Evolutionary conservation across 2,113 vertebrate genomes (phyloP).

Genomic region (Ceyx cyanopectus): DNA sequence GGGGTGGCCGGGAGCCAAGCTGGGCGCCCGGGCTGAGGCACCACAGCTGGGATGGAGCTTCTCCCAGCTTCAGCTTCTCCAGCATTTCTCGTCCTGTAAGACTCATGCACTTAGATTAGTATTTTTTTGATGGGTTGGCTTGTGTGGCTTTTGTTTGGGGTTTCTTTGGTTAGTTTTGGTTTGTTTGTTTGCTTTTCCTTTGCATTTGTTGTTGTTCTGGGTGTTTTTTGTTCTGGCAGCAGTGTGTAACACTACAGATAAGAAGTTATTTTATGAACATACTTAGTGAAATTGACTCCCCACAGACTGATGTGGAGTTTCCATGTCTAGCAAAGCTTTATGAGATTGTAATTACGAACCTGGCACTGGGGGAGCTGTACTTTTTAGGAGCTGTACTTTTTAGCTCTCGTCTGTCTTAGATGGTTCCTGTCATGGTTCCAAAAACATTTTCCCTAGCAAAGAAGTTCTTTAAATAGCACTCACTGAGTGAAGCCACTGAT

Average conservation of each 20-base stretch:
- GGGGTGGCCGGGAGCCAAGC: neutral
- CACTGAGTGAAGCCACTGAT: neutral
- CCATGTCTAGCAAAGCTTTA: neutral
- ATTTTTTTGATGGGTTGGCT: neutral
- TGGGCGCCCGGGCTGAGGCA: neutral
- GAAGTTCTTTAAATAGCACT: slow-evolving; percentile 28
- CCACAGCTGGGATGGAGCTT: neutral
- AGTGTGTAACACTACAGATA: neutral
- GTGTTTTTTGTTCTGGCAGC: neutral
- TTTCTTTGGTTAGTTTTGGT: too few relatives aligned
- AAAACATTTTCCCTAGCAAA: neutral
- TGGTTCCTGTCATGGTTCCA: neutral
- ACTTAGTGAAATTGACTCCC: neutral
- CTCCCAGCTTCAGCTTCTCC: neutral
- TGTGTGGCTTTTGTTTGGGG: too few relatives aligned
- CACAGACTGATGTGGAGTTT: accelerated
- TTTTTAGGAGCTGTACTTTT: neutral
- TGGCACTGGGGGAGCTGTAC: neutral
- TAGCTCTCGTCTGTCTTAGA: neutral
- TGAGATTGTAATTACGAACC: accelerated
- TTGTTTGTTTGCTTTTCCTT: neutral
- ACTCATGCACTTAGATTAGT: neutral
- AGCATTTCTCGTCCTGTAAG: accelerated
- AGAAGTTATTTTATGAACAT: neutral
- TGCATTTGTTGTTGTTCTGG: neutral